Base-by-base conservation (phyloP, 92 coral and sea anemone species). In the Plumapathes pennacea region DNA sequence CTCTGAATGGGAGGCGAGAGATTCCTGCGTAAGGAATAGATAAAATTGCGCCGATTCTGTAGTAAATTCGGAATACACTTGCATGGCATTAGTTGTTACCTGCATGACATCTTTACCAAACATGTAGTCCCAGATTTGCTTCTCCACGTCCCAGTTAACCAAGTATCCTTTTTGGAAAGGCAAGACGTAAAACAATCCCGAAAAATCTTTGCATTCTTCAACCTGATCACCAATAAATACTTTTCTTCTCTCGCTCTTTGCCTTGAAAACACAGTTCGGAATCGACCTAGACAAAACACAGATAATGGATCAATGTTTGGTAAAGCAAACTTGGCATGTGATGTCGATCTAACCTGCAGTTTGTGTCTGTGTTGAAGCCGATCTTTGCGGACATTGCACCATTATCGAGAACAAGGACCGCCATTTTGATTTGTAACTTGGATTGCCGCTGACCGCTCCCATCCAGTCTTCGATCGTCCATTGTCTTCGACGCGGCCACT, bases 61-160 rank as follows among this genome's bases (percentile, higher is more conserved):
- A n/a, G n/a, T n/a, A n/a, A n/a, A n/a, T n/a, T n/a, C n/a, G n/a
- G n/a, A n/a, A n/a, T n/a, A n/a, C n/a, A n/a, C n/a, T n/a, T n/a
- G n/a, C n/a, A 25, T 2, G 24, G 15, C 19, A 47, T 26, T 26
- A 15, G 13, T 51, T 11, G 19, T 6, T 63, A 92, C 98, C 96
- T 92, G 74, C 77, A 92, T 61, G 1, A 76, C 80, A 9, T 92
- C 98, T 70, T 88, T 89, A 13, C 98, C 98, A 66, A 88, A 92
- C 54, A 83, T 72, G 58, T 92, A 77, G 68, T 92, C 98, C 98
- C 98, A 92, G 41, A 92, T 79, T 53, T 92, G 98, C 43, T 92
- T 92, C 49, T 92, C 96, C n/a, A 84, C 58, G 55, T 86, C 96
- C 98, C 98, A 92, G 81, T 92, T 92, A 5, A 92, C 81, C n/a